A percentile compares a stretch with the other conserved stretches of the same genome.
Conservation (phyloP, 2,113 vertebrate genomes). For the Nesoenas mayeri region DNA sequence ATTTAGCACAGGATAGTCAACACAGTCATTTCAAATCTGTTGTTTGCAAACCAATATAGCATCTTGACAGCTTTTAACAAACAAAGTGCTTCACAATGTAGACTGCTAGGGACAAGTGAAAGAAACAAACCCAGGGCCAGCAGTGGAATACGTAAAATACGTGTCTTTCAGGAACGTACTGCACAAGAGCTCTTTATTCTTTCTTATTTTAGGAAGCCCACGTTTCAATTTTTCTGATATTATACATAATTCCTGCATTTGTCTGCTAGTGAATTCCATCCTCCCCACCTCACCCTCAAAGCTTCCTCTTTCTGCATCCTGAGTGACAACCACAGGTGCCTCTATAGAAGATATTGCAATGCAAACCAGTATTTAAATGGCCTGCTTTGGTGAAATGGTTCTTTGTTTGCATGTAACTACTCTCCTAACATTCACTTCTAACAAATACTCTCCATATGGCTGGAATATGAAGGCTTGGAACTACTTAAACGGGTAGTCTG, state of each 20-base stretch:
- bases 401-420: conserved; percentile 30
- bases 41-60: neutral
- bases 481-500: neutral
- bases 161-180: neutral
- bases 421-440: neutral
- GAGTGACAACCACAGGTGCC: neutral
- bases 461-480: neutral
- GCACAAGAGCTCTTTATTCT: neutral
- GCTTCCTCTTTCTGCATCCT: conserved; percentile 5
- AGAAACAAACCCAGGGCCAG: neutral
- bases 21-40: conserved; percentile 9
- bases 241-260: conserved; percentile 7
- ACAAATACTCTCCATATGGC: neutral
- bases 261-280: neutral
- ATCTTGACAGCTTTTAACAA: conserved; percentile 49
- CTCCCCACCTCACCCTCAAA: neutral
- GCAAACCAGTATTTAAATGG: conserved; percentile 48
- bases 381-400: neutral
- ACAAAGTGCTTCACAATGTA: neutral
- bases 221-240: conserved; percentile 25
- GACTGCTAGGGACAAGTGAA: neutral
- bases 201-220: neutral
- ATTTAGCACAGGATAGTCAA: conserved; percentile 51
- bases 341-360: conserved; percentile 21
- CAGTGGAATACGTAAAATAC: neutral